These are phyloP conservation scores for Danio jaintianensis DNA, from an alignment of 2,797 vertebrate species.

Conservation along the genomic window DNA sequence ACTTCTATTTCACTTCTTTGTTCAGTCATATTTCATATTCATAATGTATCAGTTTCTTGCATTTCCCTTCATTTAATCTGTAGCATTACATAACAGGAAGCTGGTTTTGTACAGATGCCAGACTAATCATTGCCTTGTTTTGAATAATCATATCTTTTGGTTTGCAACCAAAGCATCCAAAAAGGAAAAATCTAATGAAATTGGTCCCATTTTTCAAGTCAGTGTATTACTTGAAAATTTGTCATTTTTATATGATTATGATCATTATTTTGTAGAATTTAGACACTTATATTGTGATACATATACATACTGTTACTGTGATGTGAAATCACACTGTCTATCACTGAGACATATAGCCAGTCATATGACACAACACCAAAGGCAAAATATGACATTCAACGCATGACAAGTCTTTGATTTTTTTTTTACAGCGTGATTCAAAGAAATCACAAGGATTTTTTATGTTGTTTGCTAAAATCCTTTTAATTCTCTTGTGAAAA, in stretches of 20 bases:
- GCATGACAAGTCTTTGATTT: neutral
- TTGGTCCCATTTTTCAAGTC: neutral
- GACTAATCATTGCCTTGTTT: slow-evolving; percentile 2
- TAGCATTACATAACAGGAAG: neutral
- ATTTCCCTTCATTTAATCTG: neutral
- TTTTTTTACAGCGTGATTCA: neutral
- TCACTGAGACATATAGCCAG: too few species aligned
- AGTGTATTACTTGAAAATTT: neutral
- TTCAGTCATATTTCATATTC: neutral
- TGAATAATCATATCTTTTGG: slow-evolving; percentile 8
- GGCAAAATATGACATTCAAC: neutral
- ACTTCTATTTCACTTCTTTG: too few species aligned
- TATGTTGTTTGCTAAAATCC: too few species aligned
- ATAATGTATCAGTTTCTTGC: neutral
- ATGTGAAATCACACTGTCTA: too few species aligned
- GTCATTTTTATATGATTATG: neutral
- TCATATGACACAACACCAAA: neutral
- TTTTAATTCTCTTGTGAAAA: too few species aligned
- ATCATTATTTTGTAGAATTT: neutral
- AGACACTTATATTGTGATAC: neutral
- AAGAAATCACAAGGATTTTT: too few species aligned
- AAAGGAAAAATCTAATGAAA: neutral
- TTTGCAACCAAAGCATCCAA: neutral
- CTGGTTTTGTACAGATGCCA: slow-evolving; percentile 5
- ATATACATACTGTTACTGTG: too few species aligned